Evolutionary conservation across 2,888 invertebrate genomes (phyloP), one percentile per base, ranked within the genome.

Genomic region (Diabrotica balteata): DNA sequence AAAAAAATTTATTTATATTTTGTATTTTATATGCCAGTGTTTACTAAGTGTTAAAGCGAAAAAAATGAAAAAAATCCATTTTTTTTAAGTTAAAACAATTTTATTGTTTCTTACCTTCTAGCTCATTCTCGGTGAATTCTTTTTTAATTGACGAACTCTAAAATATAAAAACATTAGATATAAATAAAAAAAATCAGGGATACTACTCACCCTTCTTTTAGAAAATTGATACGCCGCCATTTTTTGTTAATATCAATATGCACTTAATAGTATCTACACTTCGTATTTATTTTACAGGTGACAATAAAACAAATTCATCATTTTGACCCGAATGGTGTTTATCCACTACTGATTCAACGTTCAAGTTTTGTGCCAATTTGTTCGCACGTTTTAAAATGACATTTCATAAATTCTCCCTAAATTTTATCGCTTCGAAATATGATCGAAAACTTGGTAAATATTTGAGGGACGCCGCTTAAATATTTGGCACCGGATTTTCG

Each of bases 101-200:
- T 32, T 32, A 32, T 32, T 32, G 1, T 17, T 32, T 0, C 76
- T 63, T 69, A 79, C 79, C 79, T 76, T 78, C 73, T 32, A 79
- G 69, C 72, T 79, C 79, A 50, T 78, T 77, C 61, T 79, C 78
- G n/a, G 70, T 75, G 66, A 79, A 79, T 68, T 79, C 79, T 67
- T 79, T 79, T 72, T 79, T 79, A 53, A 79, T 79, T 8, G 77
- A 78, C 53, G 78, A 79, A 68, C 79, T 79, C 79, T 79, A 72
- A 67, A 79, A 75, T 4, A 47, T 6, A 44, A 43, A 46, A 43
- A 42, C 11, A 17, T 46, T 8, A 32, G 32, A 32, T 2, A 32
- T 47, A 44, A 11, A 32, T 46, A 5, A 47, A 47, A n/a, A 55
- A 55, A 42, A 49, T 8, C 17, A 22, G 44, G 7, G 49, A 44